Base-by-base conservation (phyloP, 2,113 vertebrate species). In the Neogobius melanostomus region DNA sequence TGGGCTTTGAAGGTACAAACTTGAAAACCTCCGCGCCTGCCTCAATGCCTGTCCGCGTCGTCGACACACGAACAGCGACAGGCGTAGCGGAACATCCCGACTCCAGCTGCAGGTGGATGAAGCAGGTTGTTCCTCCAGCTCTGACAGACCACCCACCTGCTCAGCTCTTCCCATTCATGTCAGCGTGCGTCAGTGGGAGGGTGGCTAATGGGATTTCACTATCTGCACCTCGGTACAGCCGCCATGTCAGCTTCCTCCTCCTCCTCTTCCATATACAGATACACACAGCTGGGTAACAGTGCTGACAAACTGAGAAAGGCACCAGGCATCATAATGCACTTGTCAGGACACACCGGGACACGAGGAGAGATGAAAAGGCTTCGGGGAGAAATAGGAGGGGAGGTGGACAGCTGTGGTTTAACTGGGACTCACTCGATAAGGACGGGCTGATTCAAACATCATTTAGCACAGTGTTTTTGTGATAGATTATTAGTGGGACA, bases 181-280 rank as follows among this genome's bases (percentile, higher is more conserved):
- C 80, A 79, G 59, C 79, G 69, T 61, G 80, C 80, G 21, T 88
- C 80, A 79, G 87, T 88, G 80, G 90, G 85, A 87, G 84, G 85
- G 80, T 84, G 82, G 83, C 75, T 91, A 91, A 91, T 89, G 82
- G 87, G 90, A 91, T 91, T 90, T 88, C 77, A 65, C 86, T 89
- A 89, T 90, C 87, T 85, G 86, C 82, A 77, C 78, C 88, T 86
- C 80, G 75, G 80, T 75, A 84, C 64, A 81, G 82, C 79, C 82
- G 64, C 81, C 82, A 67, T 87, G 86, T 91, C 87, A 84, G 84
- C 82, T 80, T 36, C 28, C 72, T 75, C 66, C 82, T 80, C 72
- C 73, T 67, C 86, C 87, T 84, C 88, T 87, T 87, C 87, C 80
- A 56, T 73, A 77, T 28, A 21, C 67, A 45, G 56, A 76, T 45